These are phyloP conservation scores for Manis crassicaudata DNA, from an alignment of 2,797 vertebrate genomes.

Conservation along the genomic window DNA sequence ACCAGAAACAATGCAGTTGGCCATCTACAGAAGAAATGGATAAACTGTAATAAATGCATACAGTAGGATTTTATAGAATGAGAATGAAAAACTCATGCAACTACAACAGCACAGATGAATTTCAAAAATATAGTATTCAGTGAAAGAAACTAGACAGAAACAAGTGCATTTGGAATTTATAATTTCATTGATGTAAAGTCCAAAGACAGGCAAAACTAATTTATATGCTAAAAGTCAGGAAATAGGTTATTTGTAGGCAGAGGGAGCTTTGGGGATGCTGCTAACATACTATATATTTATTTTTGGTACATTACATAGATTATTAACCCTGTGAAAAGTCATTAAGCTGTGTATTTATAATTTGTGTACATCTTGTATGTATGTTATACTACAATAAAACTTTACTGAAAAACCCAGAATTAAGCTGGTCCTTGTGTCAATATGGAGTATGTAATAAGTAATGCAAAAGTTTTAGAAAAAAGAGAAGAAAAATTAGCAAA, in stretches of 20 bases:
- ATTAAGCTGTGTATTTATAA: background rate
- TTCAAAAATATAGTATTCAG: background rate
- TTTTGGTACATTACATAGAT: background rate
- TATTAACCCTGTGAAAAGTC: background rate
- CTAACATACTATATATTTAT: background rate
- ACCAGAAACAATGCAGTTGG: background rate
- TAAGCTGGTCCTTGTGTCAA: background rate
- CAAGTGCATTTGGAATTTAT: background rate
- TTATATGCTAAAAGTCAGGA: background rate
- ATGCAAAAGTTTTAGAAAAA: background rate
- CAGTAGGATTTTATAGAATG: background rate
- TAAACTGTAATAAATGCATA: background rate
- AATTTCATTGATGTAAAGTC: background rate
- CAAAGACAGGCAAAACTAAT: background rate
- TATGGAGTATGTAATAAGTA: background rate
- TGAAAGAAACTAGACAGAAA: background rate
- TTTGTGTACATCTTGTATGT: background rate
- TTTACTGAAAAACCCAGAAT: conserved; percentile 6
- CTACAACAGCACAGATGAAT: background rate
- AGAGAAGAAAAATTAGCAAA: background rate
- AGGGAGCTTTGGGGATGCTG: background rate
- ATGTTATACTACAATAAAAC: background rate
- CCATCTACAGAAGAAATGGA: background rate
- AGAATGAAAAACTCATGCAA: background rate
- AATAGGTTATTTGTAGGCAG: background rate